A percentile compares a stretch with the other conserved stretches of the same genome.
phyloP scores from a whole-genome alignment of 2,797 vertebrate genomes.

The Scomberomorus guttatus region DNA sequence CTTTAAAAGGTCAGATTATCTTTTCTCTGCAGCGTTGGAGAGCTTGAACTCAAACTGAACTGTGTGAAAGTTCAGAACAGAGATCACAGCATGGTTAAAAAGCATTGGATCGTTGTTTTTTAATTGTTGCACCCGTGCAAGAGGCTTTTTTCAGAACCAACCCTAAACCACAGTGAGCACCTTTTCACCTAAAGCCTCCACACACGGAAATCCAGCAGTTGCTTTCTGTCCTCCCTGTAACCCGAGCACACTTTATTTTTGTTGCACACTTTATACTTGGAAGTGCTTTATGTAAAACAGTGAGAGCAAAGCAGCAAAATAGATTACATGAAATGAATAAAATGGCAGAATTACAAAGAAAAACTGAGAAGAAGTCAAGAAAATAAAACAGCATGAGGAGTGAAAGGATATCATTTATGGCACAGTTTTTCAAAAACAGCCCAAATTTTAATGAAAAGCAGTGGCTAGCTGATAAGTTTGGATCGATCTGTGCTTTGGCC shows the following conservation, averaged over 20 bases:
- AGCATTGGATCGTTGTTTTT: background rate
- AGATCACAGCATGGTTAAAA: background rate
- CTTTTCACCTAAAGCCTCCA: conserved; percentile 7
- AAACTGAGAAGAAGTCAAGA: background rate
- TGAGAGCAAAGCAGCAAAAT: background rate
- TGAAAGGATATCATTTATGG: background rate
- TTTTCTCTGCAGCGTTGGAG: background rate
- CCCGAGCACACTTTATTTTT: background rate
- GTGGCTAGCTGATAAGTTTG: background rate
- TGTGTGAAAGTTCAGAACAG: background rate
- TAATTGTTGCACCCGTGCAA: background rate
- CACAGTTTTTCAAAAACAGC: background rate
- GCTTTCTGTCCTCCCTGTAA: background rate
- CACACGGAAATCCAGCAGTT: background rate
- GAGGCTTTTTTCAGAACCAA: conserved; percentile 3
- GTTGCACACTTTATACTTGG: too few relatives aligned
- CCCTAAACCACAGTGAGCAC: conserved; percentile 40
- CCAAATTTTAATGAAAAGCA: conserved; percentile 18
- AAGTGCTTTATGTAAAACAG: background rate
- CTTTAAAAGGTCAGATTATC: background rate
- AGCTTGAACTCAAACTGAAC: background rate
- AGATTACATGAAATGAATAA: background rate
- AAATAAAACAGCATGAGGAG: conserved; percentile 6
- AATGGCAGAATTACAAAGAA: conserved; percentile 11
- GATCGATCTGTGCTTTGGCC: background rate